These are phyloP conservation scores for Danio rerio DNA, from an alignment of 2,113 vertebrate species.

Conservation along the genomic window DNA sequence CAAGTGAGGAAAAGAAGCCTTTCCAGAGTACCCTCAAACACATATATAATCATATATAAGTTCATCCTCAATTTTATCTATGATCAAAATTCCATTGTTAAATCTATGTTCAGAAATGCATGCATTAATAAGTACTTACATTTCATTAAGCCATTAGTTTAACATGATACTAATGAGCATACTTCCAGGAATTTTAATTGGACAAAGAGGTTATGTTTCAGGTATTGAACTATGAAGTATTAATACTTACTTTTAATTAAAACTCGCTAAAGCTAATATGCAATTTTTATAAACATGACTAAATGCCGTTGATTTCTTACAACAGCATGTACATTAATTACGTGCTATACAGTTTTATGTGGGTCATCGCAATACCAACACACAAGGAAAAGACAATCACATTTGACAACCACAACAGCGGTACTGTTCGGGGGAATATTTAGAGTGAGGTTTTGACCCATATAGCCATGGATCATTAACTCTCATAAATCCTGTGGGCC, in stretches of 20 bases:
- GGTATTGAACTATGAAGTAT: no score
- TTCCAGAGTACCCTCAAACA: slow-evolving; percentile 49
- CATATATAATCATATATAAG: background rate
- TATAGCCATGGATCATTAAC: background rate
- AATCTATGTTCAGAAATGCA: background rate
- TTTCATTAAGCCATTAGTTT: background rate
- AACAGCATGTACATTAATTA: background rate
- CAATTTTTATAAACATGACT: background rate
- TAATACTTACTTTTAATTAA: no score
- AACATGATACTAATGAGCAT: background rate
- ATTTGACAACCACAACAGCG: background rate
- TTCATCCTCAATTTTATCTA: background rate
- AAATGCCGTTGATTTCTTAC: slow-evolving; percentile 4
- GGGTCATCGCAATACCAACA: background rate
- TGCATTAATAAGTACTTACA: background rate
- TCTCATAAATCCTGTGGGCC: background rate
- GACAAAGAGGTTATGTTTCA: background rate
- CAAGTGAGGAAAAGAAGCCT: slow-evolving; percentile 40
- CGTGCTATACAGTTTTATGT: background rate
- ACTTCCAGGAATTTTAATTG: background rate
- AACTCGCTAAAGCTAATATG: no score
- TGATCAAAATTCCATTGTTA: background rate
- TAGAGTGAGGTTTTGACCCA: background rate
- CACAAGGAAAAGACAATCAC: background rate
- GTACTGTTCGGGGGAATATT: background rate